Evolutionary conservation across 2,113 vertebrate species (phyloP).

Genomic region (Lampris megalopsis): DNA sequence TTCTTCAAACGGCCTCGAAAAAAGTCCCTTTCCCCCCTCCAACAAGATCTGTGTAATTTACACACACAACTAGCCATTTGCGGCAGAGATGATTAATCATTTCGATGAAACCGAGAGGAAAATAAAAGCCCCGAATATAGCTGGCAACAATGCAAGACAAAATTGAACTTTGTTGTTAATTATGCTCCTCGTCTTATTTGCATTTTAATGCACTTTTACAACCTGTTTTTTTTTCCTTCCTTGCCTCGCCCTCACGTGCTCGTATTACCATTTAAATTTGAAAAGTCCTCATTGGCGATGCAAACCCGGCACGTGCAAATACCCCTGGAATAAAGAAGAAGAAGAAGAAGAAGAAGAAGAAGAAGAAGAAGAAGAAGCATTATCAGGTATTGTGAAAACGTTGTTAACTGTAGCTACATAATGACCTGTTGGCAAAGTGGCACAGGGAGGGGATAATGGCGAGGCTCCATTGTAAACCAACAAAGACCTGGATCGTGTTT

Average conservation of each 20-base stretch:
- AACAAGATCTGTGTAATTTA: background rate
- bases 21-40: background rate
- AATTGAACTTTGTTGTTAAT: conserved; percentile 25
- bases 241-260: background rate
- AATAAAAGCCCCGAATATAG: conserved; percentile 1
- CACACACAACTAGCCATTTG: conserved; percentile 3
- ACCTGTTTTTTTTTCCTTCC: conserved; percentile 10
- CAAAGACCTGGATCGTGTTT: conserved; percentile 10
- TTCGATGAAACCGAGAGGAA: conserved; percentile 12
- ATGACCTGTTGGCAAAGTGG: background rate
- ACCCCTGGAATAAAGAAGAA: background rate
- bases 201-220: conserved; percentile 34
- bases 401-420: conserved; percentile 21
- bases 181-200: conserved; percentile 36
- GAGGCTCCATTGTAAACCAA: conserved; percentile 32
- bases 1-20: background rate
- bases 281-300: conserved; percentile 19
- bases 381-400: conserved; percentile 15
- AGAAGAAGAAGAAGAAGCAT: too few relatives aligned
- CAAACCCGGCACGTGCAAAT: background rate
- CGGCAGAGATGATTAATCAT: conserved; percentile 14
- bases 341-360: background rate
- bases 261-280: conserved; percentile 37
- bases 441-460: background rate
- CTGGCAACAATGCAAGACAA: background rate